Evolutionary conservation across 2,113 vertebrate genomes (phyloP).

Genomic region (Centropus unirufus): DNA sequence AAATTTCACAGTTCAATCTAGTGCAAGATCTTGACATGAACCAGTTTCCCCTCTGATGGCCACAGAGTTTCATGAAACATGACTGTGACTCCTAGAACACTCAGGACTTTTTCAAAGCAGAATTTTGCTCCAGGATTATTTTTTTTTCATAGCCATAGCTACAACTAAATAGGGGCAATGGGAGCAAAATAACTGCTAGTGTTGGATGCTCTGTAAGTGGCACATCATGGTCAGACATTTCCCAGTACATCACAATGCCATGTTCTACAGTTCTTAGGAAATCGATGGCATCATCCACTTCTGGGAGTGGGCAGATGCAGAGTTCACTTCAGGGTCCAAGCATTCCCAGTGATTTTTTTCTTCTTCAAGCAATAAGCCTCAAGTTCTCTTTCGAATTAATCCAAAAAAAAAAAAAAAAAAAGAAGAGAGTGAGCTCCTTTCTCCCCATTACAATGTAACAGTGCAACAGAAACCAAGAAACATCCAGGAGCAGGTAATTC

Average conservation of each 20-base stretch:
- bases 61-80: not conserved
- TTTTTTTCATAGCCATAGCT: not conserved
- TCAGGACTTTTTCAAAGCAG: not conserved
- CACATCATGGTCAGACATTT: not conserved
- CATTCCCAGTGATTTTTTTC: not conserved
- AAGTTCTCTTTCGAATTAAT: not conserved
- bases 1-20: not conserved
- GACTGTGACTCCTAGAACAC: not conserved
- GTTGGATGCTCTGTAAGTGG: not conserved
- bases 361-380: not conserved
- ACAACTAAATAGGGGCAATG: not conserved
- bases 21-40: not conserved
- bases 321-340: not conserved
- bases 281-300: fast-evolving
- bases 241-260: not conserved
- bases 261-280: not conserved
- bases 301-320: not conserved
- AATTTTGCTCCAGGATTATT: not conserved
- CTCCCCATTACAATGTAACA: not conserved
- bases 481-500: not conserved
- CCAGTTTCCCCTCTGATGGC: not conserved
- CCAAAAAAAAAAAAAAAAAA: not conserved
- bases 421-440: not conserved
- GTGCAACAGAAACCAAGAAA: not conserved
- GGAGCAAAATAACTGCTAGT: not conserved